Evolutionary conservation across 2,797 vertebrate species (phyloP).

Genomic region (Alca torda): DNA sequence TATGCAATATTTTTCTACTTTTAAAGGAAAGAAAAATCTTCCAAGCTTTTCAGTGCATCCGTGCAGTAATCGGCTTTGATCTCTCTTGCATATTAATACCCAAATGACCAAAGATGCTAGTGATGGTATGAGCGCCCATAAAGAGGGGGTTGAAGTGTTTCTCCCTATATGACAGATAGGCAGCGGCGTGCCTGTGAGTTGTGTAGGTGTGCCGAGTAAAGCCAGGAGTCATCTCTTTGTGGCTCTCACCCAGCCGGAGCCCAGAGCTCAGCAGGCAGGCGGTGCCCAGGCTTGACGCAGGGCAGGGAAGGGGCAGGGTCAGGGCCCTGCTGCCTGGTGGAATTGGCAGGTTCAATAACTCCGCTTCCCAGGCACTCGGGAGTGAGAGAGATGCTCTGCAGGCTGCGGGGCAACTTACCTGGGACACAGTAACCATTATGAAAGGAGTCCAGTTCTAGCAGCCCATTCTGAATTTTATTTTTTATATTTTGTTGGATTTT

Average conservation of each 20-base stretch:
- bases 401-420: neutral
- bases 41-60: neutral
- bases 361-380: neutral
- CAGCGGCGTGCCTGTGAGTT: neutral
- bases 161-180: neutral
- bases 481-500: neutral
- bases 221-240: neutral
- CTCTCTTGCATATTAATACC: neutral
- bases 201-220: neutral
- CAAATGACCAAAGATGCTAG: neutral
- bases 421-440: neutral
- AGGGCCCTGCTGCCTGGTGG: neutral
- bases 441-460: neutral
- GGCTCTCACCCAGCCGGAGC: rapidly evolving
- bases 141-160: neutral
- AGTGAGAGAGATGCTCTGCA: neutral
- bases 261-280: neutral
- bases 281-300: neutral
- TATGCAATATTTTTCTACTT: neutral
- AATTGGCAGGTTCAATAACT: neutral
- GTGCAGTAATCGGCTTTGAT: neutral
- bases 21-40: neutral
- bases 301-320: neutral
- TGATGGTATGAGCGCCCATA: neutral
- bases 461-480: neutral